A percentile compares a stretch with the other conserved stretches of the same genome.
Conservation (phyloP, 2,797 vertebrate species). For the Rhincodon typus region DNA sequence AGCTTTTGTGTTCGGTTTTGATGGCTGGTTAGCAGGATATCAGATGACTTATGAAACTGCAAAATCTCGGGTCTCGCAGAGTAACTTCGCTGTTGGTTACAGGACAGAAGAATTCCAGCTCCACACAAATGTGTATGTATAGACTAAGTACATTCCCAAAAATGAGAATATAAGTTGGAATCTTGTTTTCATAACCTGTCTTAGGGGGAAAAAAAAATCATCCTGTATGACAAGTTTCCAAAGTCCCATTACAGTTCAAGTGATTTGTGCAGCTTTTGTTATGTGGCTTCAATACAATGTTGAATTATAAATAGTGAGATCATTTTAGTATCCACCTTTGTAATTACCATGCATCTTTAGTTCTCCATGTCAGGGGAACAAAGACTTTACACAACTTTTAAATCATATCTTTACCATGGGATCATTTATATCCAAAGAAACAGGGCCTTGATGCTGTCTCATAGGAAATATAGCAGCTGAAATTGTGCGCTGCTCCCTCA, state of each 20-base stretch:
- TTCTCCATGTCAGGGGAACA: too few species aligned
- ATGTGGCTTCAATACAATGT: background rate
- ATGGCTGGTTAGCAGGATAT: conserved; percentile 94
- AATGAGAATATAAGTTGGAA: background rate
- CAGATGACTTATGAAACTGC: conserved; percentile 90
- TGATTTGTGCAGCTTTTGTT: too few species aligned
- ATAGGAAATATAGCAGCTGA: background rate
- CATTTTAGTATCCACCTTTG: background rate
- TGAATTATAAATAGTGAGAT: background rate
- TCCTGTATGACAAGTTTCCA: background rate
- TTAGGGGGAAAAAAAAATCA: background rate
- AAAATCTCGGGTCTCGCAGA: conserved; percentile 86
- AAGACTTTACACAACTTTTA: too few species aligned
- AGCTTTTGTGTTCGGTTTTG: conserved; percentile 77
- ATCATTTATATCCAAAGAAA: background rate
- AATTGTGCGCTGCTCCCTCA: background rate
- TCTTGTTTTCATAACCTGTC: background rate
- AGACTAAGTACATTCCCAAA: background rate
- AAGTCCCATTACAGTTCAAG: background rate
- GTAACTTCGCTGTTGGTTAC: conserved; percentile 94
- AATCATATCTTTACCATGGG: background rate
- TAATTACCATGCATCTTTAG: background rate
- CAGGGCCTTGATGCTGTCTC: background rate
- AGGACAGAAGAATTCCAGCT: conserved; percentile 96
- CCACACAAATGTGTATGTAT: conserved; percentile 90